phyloP scores from a whole-genome alignment of 2,888 invertebrate species.

The Yponomeuta malinellus region DNA sequence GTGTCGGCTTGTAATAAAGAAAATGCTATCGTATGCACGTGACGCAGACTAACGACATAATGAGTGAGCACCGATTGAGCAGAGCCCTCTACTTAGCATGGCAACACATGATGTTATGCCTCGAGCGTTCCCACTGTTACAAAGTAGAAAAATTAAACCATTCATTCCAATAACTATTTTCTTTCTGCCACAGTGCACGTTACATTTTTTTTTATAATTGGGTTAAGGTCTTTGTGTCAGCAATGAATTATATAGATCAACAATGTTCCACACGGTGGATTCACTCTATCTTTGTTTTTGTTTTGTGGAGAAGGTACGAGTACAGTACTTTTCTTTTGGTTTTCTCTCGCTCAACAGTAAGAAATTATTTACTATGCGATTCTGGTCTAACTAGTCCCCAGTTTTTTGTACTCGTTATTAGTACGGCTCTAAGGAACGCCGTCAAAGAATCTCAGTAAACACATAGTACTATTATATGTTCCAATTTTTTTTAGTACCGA shows the following conservation, averaged over 20 bases:
- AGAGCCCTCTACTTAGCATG: constrained; percentile 26
- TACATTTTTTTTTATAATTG: not conserved
- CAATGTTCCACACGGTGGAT: no score
- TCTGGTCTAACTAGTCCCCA: no score
- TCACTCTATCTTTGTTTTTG: no score
- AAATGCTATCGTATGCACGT: constrained; percentile 29
- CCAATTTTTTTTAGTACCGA: no score
- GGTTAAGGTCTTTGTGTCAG: not conserved
- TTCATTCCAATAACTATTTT: not conserved
- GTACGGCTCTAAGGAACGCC: no score
- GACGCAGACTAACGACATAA: constrained; percentile 34
- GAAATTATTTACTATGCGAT: no score
- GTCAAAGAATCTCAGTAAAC: no score
- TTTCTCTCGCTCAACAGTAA: no score
- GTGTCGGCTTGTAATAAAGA: constrained; percentile 38
- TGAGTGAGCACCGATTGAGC: constrained; percentile 38
- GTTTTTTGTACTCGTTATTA: no score
- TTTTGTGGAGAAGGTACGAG: no score
- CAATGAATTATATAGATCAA: not conserved
- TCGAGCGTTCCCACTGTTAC: constrained; percentile 40
- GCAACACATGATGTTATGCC: constrained; percentile 31
- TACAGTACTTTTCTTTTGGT: no score
- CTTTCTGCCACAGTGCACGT: not conserved
- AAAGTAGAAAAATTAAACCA: constrained; percentile 29
- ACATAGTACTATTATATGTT: no score